phyloP scores from a whole-genome alignment of 2,888 invertebrate genomes.

The Monoplex corrugatus region DNA sequence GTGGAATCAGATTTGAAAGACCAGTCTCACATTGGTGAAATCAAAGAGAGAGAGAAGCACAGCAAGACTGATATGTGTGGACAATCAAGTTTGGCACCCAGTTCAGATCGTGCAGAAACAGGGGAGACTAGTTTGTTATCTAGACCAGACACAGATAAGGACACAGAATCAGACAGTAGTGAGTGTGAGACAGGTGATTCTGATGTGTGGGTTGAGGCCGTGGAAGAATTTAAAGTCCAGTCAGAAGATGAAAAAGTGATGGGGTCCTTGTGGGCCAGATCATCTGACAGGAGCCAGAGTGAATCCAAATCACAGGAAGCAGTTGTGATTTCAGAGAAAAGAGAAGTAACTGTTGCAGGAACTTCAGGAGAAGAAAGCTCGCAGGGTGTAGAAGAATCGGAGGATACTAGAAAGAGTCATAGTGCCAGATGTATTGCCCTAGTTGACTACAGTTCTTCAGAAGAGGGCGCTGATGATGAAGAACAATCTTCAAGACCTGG shows the following conservation, averaged over 20 bases:
- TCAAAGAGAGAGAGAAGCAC: too few relatives aligned
- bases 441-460: constrained; percentile 34
- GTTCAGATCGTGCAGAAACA: neutral
- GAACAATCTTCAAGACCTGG: neutral
- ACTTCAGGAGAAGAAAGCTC: too few relatives aligned
- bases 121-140: neutral
- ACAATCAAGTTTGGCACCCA: neutral
- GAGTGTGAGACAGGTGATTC: neutral
- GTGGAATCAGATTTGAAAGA: neutral
- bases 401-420: neutral
- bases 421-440: neutral
- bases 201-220: constrained; percentile 5
- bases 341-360: neutral
- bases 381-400: too few relatives aligned
- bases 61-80: neutral
- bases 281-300: neutral
- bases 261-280: neutral
- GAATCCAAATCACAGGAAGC: neutral
- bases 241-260: neutral
- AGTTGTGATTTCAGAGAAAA: neutral
- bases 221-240: neutral
- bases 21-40: neutral
- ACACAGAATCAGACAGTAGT: neutral
- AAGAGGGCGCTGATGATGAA: neutral
- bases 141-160: neutral